Percentiles rank a stretch among this genome's conserved stretches.
These are phyloP conservation scores for Donacobius atricapilla DNA, from an alignment of 2,113 vertebrate genomes.

Conservation along the genomic window DNA sequence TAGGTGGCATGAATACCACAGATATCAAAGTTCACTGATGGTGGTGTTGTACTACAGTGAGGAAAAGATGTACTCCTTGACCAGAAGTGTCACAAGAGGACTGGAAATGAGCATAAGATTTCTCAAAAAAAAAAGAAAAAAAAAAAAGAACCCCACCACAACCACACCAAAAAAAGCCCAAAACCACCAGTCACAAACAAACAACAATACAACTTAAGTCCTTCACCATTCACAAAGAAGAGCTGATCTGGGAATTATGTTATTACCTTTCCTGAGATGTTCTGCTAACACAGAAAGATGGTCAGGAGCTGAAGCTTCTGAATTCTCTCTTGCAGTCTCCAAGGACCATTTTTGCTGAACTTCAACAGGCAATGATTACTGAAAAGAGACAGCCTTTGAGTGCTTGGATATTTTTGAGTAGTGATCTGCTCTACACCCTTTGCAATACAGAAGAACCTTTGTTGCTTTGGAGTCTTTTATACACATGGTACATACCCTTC, in stretches of 20 bases:
- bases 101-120: not conserved
- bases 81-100: not conserved
- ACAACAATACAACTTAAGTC: not conserved
- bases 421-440: not conserved
- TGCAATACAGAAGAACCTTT: not conserved
- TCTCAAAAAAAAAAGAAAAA: not conserved
- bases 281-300: not conserved
- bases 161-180: not conserved
- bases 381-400: not conserved
- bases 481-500: too few species aligned
- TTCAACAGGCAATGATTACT: not conserved
- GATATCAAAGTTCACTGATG: not conserved
- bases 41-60: not conserved
- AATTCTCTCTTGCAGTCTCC: not conserved
- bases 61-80: not conserved
- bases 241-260: not conserved
- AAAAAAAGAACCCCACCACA: too few species aligned
- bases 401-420: not conserved
- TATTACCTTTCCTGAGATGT: not conserved
- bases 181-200: not conserved
- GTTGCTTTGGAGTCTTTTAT: not conserved
- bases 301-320: not conserved
- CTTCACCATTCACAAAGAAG: not conserved
- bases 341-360: not conserved
- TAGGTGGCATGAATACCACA: not conserved